Base-by-base conservation (phyloP, 1,140 invertebrate genomes). In the Drosophila tristis region DNA sequence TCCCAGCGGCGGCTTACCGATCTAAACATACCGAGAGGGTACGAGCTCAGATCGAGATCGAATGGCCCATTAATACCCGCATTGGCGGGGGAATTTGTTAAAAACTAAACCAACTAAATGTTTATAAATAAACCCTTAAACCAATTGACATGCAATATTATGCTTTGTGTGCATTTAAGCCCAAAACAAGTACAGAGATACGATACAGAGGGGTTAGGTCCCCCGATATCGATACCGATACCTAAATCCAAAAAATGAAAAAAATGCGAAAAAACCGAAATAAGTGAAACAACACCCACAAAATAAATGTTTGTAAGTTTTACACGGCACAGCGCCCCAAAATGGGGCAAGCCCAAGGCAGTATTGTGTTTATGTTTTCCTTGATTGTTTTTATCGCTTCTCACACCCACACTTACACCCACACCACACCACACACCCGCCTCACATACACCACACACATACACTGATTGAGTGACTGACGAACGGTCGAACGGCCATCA, bases 161-260 rank as follows among this genome's bases (percentile, higher is more conserved):
- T 82, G 84, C 82, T 87, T 82, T 87, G 85, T 87, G 82, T 87
- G 82, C 84, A 87, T 87, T 87, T 89, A 75, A 54, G 68, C 51
- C 56, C 44, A 65, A 67, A 39, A 62, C 31, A 53, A 49, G 71
- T 45, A 68, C 58, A 66, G 49, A 74, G 25, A 80, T 45, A 49
- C 59, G 50, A 80, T 44, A 50, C 60, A 45, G 64, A 25, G 67
- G 66, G 64, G 65, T 49, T 70, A 71, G 35, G 65, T 49, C 65
- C 67, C 67, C 67, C 67, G 50, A 45, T 49, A 31, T 61, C 66
- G 66, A 23, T 54, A 57, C 70, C 66, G 66, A 68, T 35, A 64
- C 63, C 59, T 42, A 39, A 39, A 39, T 39, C 35, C 35, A 51
- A 35, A 35, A n/a, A 35, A 54, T 43, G 16, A 58, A 65, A 59